phyloP scores from a whole-genome alignment of 2,113 vertebrate genomes.

The Entosphenus tridentatus region DNA sequence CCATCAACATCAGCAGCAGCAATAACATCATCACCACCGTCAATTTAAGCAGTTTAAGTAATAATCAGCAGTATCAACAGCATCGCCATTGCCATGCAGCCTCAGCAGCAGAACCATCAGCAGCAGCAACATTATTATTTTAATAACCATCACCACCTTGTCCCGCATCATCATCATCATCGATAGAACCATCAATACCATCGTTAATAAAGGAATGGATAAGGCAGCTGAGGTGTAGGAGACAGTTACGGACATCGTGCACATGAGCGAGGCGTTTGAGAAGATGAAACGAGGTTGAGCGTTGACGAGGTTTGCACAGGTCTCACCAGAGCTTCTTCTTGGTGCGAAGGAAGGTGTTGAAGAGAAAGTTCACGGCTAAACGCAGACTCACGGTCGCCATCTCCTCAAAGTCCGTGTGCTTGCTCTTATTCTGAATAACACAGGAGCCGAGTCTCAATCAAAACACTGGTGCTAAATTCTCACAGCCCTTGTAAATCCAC shows the following conservation, averaged over 20 bases:
- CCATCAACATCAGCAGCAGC: too few relatives aligned
- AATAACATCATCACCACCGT: too few relatives aligned
- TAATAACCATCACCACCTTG: too few relatives aligned
- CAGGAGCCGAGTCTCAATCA: conserved; percentile 4
- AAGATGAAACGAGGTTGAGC: neutral
- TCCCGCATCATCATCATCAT: too few relatives aligned
- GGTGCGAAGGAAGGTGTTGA: conserved; percentile 88
- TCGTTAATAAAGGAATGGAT: neutral
- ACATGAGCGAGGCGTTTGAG: neutral
- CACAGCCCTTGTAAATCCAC: too few relatives aligned
- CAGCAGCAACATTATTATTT: too few relatives aligned
- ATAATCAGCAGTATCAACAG: too few relatives aligned
- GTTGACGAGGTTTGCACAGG: too few relatives aligned
- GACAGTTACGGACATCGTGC: neutral
- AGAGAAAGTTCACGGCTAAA: conserved; percentile 75
- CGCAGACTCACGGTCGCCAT: conserved; percentile 88
- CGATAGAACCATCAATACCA: neutral
- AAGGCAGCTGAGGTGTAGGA: neutral
- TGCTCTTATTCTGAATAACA: conserved; percentile 60
- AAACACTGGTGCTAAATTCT: neutral
- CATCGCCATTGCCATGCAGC: too few relatives aligned
- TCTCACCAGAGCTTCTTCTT: conserved; percentile 92
- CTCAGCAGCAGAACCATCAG: too few relatives aligned
- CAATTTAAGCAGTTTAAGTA: too few relatives aligned
- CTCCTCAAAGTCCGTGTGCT: conserved; percentile 68